A percentile compares a stretch with the other conserved stretches of the same genome.
These are phyloP conservation scores for Corvus hawaiiensis DNA, from an alignment of 2,113 vertebrate species.

Conservation along the genomic window DNA sequence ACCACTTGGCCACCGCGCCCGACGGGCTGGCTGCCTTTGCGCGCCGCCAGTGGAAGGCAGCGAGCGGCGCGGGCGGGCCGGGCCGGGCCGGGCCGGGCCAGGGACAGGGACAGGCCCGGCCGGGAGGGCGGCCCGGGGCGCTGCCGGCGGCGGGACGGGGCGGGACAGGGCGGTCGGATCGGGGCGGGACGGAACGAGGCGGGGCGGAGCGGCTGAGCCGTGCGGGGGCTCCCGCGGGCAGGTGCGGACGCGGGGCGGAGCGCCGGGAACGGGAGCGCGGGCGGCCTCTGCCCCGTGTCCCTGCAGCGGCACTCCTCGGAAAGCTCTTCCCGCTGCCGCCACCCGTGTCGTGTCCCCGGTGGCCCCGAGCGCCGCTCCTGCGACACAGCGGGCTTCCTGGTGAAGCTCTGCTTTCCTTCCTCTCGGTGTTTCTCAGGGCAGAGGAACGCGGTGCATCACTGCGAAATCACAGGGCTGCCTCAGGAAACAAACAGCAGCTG, in stretches of 20 bases:
- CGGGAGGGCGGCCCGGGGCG: neutral
- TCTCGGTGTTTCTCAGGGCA: fast-evolving
- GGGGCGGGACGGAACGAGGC: neutral
- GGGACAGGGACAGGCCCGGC: neutral
- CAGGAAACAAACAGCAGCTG: neutral
- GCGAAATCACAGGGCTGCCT: neutral
- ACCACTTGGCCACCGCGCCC: constrained; percentile 81
- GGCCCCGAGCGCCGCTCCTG: neutral
- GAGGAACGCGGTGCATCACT: fast-evolving
- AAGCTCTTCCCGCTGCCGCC: neutral
- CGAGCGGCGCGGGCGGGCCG: neutral
- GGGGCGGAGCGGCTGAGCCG: neutral
- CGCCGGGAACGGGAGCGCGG: neutral
- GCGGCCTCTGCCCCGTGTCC: neutral
- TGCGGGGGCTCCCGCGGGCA: neutral
- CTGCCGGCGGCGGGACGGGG: neutral
- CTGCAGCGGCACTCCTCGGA: neutral
- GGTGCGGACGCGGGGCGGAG: neutral
- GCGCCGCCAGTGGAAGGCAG: constrained; percentile 69
- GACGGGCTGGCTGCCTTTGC: constrained; percentile 37
- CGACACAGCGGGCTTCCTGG: neutral
- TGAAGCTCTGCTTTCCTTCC: too few relatives aligned
- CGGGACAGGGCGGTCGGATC: too few relatives aligned
- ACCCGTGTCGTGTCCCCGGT: neutral
- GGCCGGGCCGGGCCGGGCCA: too few relatives aligned